Percentiles rank a stretch among this genome's conserved stretches.
These are phyloP conservation scores for Leptopilina boulardi DNA, from an alignment of 1,140 invertebrate species.

Conservation along the genomic window DNA sequence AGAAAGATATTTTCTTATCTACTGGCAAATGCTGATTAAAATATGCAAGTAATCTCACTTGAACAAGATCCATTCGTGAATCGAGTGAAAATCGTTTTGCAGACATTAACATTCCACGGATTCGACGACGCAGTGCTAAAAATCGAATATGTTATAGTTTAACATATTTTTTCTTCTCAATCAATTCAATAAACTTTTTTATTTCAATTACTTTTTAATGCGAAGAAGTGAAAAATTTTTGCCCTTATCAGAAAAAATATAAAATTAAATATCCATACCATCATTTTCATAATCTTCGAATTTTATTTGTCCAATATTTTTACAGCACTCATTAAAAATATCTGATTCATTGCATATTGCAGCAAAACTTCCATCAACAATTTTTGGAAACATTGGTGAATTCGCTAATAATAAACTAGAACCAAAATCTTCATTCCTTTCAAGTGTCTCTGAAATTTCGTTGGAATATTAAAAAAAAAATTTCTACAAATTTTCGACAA, in stretches of 20 bases:
- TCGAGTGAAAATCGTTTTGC: conserved; percentile 94
- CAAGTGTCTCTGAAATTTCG: conserved; percentile 83
- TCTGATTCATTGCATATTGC: conserved; percentile 95
- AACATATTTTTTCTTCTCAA: no score
- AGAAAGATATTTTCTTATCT: no score
- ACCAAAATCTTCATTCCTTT: conserved; percentile 90
- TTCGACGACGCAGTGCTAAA: conserved; percentile 86
- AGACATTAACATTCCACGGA: conserved; percentile 90
- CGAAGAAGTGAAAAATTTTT: no score
- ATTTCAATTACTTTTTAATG: no score
- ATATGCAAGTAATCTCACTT: conserved; percentile 73
- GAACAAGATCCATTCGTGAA: conserved; percentile 93
- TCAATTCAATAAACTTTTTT: no score
- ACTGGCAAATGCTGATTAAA: no score
- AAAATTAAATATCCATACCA: conserved; percentile 78
- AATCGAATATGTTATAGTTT: conserved; percentile 33
- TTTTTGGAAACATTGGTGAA: conserved; percentile 97
- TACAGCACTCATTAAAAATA: conserved; percentile 86
- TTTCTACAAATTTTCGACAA: no score
- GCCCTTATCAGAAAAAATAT: no score
- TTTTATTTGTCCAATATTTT: conserved; percentile 82
- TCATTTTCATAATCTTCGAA: conserved; percentile 86
- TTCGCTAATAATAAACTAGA: conserved; percentile 95
- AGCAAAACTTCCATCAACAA: conserved; percentile 97
- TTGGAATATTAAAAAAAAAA: conserved; percentile 43